Evolutionary conservation across 2,113 vertebrate genomes (phyloP), one percentile per base, ranked within the genome.

Genomic region (Hucho hucho): DNA sequence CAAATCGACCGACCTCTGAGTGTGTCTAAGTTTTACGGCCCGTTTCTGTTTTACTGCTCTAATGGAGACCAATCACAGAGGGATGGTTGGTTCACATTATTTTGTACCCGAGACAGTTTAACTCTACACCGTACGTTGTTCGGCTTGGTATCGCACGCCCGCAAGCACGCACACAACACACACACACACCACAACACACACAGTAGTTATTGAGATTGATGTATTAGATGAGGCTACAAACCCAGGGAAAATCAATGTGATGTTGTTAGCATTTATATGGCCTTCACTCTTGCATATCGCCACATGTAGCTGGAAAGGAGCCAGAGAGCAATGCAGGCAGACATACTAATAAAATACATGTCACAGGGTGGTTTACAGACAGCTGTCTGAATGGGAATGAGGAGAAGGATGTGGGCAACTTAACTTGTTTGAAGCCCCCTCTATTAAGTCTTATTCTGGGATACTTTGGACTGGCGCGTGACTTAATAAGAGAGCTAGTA

Each of bases 191-290:
- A 16, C 16, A 16, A 53, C 49, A 53, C 49, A 14, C 49, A 18
- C 49, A 53, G n/a, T 3, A 14, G 74, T 81, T 83, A 85, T 87
- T 82, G 84, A 83, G 82, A 90, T 77, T 87, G 85, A 88, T 88
- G 86, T 70, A 46, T 84, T 81, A 69, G 80, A 87, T 77, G 74
- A 53, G 22, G 77, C 64, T 68, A 16, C 82, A 79, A 75, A 37
- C 26, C 75, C 12, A 68, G 18, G 16, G 61, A 76, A 88, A 89
- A 90, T 90, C 89, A 81, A 88, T 88, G 82, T 61, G 11, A 73
- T 16, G 70, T 79, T 84, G 83, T 86, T 89, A 80, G 84, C 86
- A 87, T 87, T 87, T 89, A 84, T 89, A 86, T 86, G 73, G 81
- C 79, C 85, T 86, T 78, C 81, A 64, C 79, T 59, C 65, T 84